Evolutionary conservation across 2,888 invertebrate species (phyloP), one percentile per base, ranked within the genome.

Genomic region (Acleris sparsana): DNA sequence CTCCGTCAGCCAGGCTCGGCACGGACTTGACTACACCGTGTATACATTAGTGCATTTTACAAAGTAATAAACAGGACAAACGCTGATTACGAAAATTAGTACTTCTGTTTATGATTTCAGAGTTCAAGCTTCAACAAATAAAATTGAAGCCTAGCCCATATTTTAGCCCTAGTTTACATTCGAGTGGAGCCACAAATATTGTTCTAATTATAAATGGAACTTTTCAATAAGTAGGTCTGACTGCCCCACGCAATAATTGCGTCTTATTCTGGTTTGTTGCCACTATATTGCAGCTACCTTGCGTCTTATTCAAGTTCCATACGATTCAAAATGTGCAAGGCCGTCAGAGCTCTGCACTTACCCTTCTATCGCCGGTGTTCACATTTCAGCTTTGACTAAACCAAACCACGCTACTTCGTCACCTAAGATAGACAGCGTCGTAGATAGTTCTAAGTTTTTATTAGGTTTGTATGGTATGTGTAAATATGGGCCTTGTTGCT

Each of bases 191-290:
- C 20, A 44, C 55, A 65, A 65, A 65, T 65, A 65, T 60, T 60
- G 43, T 51, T 65, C 65, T 61, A 65, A 46, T 55, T 65, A 61
- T 65, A 65, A 61, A 29, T 46, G 18, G 5, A 56, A 65, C 65
- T 61, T 65, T 65, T 65, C 60, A 61, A 56, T 65, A 65, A 46
- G 60, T 63, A 49, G 22, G 48, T 25, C 33, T 48, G 44, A 56
- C 60, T 56, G 51, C 49, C 60, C 59, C 64, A 53, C 39, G 55
- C 20, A 56, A 56, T 65, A 65, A 51, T 55, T 17, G n/a, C 49
- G 3, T 44, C 44, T 25, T 60, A 65, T 65, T 44, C 49, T 55
- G 55, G 6, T 18, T 53, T 7, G 22, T 17, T 52, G 48, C 13
- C 18, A 25, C 44, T 16, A 33, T 43, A 56, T 60, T 7, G 18